phyloP scores from a whole-genome alignment of 2,797 vertebrate genomes.

The Urosaurus nigricauda region DNA sequence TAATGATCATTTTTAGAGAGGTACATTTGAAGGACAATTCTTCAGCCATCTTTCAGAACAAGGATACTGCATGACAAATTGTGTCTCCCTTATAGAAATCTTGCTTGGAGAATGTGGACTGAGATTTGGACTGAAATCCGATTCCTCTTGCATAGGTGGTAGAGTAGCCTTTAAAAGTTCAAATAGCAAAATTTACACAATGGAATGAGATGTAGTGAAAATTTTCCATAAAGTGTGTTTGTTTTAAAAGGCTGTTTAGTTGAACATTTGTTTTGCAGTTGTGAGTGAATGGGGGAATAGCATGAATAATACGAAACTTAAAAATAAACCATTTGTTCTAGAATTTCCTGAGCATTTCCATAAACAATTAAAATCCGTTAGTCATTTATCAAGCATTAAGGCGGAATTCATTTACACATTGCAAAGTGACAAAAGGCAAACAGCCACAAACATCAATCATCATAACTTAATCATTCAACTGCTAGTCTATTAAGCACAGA shows the following conservation, averaged over 20 bases:
- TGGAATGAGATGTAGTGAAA: background rate
- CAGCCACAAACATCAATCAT: conserved; percentile 4
- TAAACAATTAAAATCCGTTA: conserved; percentile 44
- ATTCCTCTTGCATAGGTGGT: background rate
- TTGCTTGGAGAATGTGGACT: background rate
- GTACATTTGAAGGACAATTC: background rate
- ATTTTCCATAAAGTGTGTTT: conserved; percentile 16
- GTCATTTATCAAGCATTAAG: conserved; percentile 10
- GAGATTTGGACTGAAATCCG: background rate
- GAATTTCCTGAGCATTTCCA: conserved; percentile 30
- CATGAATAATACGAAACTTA: conserved; percentile 15
- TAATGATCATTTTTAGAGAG: background rate
- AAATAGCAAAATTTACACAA: background rate
- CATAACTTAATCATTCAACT: conserved; percentile 45
- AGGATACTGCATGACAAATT: background rate
- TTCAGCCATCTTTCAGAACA: background rate
- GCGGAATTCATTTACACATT: conserved; percentile 4
- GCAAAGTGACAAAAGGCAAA: conserved; percentile 35
- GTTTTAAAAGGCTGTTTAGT: conserved; percentile 5
- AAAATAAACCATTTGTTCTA: conserved; percentile 28
- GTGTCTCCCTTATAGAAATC: background rate
- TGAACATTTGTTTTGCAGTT: background rate
- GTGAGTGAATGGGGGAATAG: background rate
- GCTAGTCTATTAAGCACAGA: conserved; percentile 35
- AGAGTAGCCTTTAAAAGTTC: conserved; percentile 1